Base-by-base conservation (phyloP, 2,113 vertebrate species). In the Sinocyclocheilus rhinocerous region DNA sequence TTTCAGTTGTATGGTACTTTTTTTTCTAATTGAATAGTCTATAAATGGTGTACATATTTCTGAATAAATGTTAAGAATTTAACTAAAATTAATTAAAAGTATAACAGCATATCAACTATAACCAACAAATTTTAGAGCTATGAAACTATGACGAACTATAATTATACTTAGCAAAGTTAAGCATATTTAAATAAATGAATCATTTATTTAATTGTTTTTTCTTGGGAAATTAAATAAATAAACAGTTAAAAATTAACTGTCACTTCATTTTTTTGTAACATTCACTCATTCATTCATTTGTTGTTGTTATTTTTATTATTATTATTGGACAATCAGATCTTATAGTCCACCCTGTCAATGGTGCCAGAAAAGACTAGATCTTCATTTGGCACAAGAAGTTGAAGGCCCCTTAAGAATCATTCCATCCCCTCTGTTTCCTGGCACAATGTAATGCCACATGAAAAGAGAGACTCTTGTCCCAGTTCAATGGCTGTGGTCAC, bases 361-460 rank as follows among this genome's bases (percentile, higher is more conserved):
- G 33, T 42, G 5, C 65, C 29, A 69, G 6, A 33, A 33, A 77
- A 77, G 48, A 33, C 15, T 22, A 13, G 55, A 79, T 79, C 20
- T 79, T 61, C 11, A 5, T n/a, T 61, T 61, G 77, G 22, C 55
- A 63, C 20, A 42, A 42, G 11, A 42, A 16, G 20, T 80, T n/a
- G 12, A 42, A 22, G 29, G 76, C 52, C 76, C 24, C 8, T 26
- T 55, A 29, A 20, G 0, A 20, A 77, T 20, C 52, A 59, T 59
- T 78, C 1, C 36, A 9, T 78, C 18, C 16, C 12, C 24, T 29
- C 76, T 24, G 57, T 80, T 80, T 59, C 77, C 22, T 80, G 77
- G 55, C 77, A 61, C 5, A 61, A 33, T 80, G 20, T 42, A 63
- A 42, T 42, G 6, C 57, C 77, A 80, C 77, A 63, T 80, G 76